Conservation (phyloP, 2,797 vertebrate species). For the Liparis tanakae region DNA sequence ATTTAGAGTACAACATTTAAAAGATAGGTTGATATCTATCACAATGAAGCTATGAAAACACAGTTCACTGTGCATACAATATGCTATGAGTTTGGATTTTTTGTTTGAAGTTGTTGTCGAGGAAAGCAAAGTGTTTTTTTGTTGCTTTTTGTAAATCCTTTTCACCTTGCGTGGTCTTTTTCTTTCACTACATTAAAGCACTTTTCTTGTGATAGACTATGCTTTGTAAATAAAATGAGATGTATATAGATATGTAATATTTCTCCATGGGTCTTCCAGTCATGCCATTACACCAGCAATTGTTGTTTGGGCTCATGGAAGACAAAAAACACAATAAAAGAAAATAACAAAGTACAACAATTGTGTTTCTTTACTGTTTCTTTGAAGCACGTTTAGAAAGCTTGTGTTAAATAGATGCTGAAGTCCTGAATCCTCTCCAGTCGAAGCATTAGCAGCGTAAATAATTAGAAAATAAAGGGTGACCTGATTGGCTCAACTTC, state of each 20-base stretch:
- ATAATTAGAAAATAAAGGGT: constrained; percentile 18
- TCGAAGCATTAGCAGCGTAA: constrained; percentile 14
- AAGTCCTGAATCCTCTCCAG: neutral
- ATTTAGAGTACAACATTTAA: constrained; percentile 70
- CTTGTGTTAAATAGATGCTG: neutral
- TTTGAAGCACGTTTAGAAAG: neutral
- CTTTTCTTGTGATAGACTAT: constrained; percentile 65
- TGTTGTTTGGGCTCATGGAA: constrained; percentile 11
- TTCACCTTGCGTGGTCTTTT: constrained; percentile 62
- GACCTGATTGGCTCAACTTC: constrained; percentile 18
- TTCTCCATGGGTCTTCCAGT: neutral
- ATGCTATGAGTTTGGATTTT: constrained; percentile 62
- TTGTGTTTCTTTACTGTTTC: constrained; percentile 1
- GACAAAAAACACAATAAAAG: constrained; percentile 28
- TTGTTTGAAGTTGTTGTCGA: constrained; percentile 29
- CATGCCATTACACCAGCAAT: neutral
- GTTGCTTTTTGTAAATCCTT: constrained; percentile 56
- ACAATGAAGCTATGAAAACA: constrained; percentile 78
- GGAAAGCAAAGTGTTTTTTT: constrained; percentile 24
- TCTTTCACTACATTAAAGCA: constrained; percentile 92
- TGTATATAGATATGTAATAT: constrained; percentile 4
- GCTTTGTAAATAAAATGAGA: constrained; percentile 56
- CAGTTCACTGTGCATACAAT: constrained; percentile 53
- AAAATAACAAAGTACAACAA: neutral
- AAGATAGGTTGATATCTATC: constrained; percentile 65